A percentile compares a stretch with the other conserved stretches of the same genome.
phyloP scores from a whole-genome alignment of 2,888 invertebrate species.

The Ichneumon xanthorius region DNA sequence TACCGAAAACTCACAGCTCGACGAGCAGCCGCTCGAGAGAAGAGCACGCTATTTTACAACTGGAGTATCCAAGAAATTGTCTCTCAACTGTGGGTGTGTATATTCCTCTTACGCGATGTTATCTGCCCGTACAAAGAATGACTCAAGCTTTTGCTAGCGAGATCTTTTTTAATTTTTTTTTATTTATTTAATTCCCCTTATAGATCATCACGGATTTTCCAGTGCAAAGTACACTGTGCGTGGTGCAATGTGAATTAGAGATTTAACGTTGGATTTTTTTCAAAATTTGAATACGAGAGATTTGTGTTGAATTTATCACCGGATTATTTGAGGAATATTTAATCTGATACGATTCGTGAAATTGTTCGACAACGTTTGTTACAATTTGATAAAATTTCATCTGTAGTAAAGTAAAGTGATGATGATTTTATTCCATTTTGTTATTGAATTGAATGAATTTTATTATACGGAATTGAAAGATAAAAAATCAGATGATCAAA shows the following conservation, averaged over 20 bases:
- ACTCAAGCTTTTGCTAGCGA: constrained; percentile 18
- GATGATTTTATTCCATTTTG: too few species aligned
- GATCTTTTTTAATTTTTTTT: background rate
- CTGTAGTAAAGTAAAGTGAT: background rate
- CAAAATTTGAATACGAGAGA: background rate
- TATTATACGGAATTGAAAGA: too few species aligned
- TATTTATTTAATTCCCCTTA: background rate
- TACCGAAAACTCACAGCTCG: constrained; percentile 53
- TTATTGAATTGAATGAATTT: too few species aligned
- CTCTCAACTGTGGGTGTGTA: constrained; percentile 27
- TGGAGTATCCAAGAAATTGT: constrained; percentile 57
- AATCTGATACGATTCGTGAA: background rate
- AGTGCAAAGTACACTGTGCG: background rate
- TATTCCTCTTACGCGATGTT: constrained; percentile 52
- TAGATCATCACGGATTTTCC: background rate
- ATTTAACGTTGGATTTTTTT: background rate
- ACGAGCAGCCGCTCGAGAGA: constrained; percentile 52
- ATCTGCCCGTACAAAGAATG: constrained; percentile 54
- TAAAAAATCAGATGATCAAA: too few species aligned
- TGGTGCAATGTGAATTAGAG: background rate
- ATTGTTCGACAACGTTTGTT: background rate
- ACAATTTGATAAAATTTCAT: background rate
- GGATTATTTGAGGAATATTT: background rate
- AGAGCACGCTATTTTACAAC: constrained; percentile 60
- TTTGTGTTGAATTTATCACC: background rate